These are phyloP conservation scores for Sphinx pinastri DNA, from an alignment of 2,888 invertebrate genomes.

Conservation along the genomic window DNA sequence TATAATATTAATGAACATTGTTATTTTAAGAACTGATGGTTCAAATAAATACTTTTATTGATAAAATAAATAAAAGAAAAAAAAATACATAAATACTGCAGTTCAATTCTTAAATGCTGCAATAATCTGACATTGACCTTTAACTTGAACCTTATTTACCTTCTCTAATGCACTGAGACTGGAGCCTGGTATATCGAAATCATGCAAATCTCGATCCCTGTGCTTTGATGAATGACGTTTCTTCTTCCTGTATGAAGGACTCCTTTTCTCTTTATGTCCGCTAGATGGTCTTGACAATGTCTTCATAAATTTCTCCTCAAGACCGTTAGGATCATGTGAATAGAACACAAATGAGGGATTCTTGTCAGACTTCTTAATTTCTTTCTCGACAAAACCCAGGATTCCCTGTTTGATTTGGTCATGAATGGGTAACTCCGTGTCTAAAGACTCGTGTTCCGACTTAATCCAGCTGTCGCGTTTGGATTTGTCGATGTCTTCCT, in stretches of 20 bases:
- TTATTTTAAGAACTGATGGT: too few relatives aligned
- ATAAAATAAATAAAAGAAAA: too few relatives aligned
- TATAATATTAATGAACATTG: too few relatives aligned
- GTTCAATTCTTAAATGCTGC: background rate
- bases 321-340: constrained; percentile 77
- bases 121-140: constrained; percentile 25
- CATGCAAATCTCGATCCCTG: constrained; percentile 74
- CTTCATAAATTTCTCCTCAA: constrained; percentile 78
- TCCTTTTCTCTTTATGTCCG: constrained; percentile 77
- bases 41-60: background rate
- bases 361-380: constrained; percentile 79
- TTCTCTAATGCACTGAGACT: constrained; percentile 80
- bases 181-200: constrained; percentile 80
- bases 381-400: constrained; percentile 79
- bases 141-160: constrained; percentile 47
- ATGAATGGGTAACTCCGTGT: constrained; percentile 84
- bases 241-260: constrained; percentile 78
- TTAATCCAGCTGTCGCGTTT: constrained; percentile 78
- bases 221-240: constrained; percentile 77
- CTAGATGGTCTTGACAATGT: constrained; percentile 74
- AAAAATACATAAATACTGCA: background rate
- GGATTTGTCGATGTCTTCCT: constrained; percentile 54
- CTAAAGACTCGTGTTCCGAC: constrained; percentile 82
- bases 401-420: constrained; percentile 81
- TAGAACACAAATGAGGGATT: constrained; percentile 79